phyloP scores from a whole-genome alignment of 1,140 invertebrate genomes.

The Anthonomus grandis region DNA sequence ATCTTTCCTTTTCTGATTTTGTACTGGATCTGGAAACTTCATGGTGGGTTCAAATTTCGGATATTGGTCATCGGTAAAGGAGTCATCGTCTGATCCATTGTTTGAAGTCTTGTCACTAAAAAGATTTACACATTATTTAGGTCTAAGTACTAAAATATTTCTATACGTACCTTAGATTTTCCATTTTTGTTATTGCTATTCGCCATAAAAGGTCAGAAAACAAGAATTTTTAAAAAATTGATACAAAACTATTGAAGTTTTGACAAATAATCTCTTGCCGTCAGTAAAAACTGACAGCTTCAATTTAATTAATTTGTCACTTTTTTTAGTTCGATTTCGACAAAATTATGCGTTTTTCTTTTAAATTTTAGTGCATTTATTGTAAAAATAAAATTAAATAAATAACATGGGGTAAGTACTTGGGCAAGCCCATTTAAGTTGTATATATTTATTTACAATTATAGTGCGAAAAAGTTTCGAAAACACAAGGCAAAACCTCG shows the following conservation, averaged over 20 bases:
- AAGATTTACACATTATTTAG: too few relatives aligned
- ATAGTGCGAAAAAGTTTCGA: slow-evolving; percentile 5
- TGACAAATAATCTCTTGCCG: too few relatives aligned
- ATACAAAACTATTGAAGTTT: too few relatives aligned
- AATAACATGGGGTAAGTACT: background rate
- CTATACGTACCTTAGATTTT: too few relatives aligned
- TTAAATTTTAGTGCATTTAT: background rate
- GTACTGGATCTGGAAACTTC: slow-evolving; percentile 27
- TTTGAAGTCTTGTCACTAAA: background rate
- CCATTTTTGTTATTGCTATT: too few relatives aligned
- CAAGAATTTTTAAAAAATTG: too few relatives aligned
- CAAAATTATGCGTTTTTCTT: background rate
- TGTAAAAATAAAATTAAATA: too few relatives aligned
- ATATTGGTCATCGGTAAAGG: slow-evolving; percentile 5
- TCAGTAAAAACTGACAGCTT: too few relatives aligned
- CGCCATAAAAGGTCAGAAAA: too few relatives aligned
- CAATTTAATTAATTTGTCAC: too few relatives aligned
- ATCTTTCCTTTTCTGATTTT: slow-evolving; percentile 20
- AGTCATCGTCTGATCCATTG: background rate
- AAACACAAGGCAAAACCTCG: slow-evolving; percentile 17
- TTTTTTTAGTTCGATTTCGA: too few relatives aligned
- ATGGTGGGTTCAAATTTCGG: slow-evolving; percentile 8
- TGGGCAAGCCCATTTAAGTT: background rate
- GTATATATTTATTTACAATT: background rate
- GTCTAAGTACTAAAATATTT: too few relatives aligned